Conservation (phyloP, 2,113 vertebrate genomes). For the Phylloscopus whistleri region DNA sequence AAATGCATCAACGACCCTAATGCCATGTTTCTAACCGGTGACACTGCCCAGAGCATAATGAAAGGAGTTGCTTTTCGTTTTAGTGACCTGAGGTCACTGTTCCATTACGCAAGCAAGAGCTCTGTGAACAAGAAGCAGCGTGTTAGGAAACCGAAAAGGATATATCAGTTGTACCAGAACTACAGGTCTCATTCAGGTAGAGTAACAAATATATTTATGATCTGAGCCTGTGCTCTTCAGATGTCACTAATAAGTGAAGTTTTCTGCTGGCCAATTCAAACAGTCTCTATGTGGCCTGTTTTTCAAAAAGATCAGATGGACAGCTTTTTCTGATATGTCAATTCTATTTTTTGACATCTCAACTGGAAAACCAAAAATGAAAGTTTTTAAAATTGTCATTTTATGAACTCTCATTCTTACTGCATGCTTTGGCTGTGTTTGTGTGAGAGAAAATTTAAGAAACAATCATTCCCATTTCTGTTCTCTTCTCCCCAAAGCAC, state of each 20-base stretch:
- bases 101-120: slow-evolving; percentile 77
- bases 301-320: background rate
- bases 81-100: slow-evolving; percentile 78
- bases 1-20: slow-evolving; percentile 80
- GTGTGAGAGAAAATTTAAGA: background rate
- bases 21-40: slow-evolving; percentile 82
- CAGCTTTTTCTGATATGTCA: background rate
- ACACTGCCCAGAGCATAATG: slow-evolving; percentile 85
- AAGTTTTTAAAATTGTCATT: background rate
- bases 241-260: background rate
- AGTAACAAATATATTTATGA: background rate
- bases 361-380: background rate
- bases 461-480: background rate
- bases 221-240: background rate
- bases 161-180: slow-evolving; percentile 82
- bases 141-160: slow-evolving; percentile 75
- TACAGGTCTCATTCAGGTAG: slow-evolving; percentile 84
- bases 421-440: background rate
- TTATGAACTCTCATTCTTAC: background rate
- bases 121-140: slow-evolving; percentile 60
- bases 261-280: background rate
- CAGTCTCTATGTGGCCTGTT: background rate
- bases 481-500: background rate
- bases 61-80: slow-evolving; percentile 82
- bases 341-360: background rate